Conservation (phyloP, 2,888 invertebrate genomes). For the Oscheius sp. region DNA sequence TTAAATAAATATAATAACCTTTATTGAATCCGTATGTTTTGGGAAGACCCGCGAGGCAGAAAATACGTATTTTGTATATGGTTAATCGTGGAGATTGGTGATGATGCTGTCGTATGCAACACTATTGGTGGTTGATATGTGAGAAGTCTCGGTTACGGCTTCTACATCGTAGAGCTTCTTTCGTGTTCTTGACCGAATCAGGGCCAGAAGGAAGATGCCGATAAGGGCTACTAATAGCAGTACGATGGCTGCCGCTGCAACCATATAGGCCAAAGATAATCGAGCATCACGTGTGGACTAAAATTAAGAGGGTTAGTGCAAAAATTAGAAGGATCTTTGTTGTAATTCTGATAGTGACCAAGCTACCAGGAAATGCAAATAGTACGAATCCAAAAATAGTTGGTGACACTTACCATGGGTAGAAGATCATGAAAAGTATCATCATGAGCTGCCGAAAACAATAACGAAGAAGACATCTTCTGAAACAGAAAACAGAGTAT, state of each 20-base stretch:
- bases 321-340: too few relatives aligned
- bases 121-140: conserved; percentile 10
- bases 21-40: conserved; percentile 18
- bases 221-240: conserved; percentile 9
- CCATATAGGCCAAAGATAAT: conserved; percentile 15
- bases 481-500: too few relatives aligned
- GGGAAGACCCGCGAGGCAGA: conserved; percentile 9
- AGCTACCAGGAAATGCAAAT: neutral
- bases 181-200: conserved; percentile 8
- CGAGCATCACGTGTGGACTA: conserved; percentile 11
- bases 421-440: conserved; percentile 29
- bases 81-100: neutral
- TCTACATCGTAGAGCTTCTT: conserved; percentile 14
- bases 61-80: neutral
- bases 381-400: too few relatives aligned
- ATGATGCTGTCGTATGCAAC: conserved; percentile 25
- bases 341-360: too few relatives aligned
- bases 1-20: conserved; percentile 4
- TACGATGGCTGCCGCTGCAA: conserved; percentile 16
- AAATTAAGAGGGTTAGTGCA: neutral
- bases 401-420: conserved; percentile 6
- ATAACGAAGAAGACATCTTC: conserved; percentile 19
- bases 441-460: conserved; percentile 25
- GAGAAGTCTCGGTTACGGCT: conserved; percentile 16
- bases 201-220: conserved; percentile 11